Base-by-base conservation (phyloP, 2,888 invertebrate genomes). In the Syritta pipiens region DNA sequence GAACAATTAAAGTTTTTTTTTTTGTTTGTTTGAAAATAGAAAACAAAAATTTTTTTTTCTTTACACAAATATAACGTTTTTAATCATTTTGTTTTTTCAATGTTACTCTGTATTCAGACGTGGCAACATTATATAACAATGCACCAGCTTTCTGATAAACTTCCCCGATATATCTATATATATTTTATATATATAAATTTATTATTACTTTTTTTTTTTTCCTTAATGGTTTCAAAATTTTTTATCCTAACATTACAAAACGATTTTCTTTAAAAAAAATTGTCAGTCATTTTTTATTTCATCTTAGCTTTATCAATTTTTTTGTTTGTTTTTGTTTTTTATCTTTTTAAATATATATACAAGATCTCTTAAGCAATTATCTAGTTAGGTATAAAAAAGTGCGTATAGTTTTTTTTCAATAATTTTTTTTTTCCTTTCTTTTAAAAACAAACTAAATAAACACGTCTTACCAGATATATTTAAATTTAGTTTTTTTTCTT, bases 301-400 rank as follows among this genome's bases (percentile, higher is more conserved):
- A 67, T 71, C 71, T 60, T 77, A 77, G 59, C 71, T 55, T 77
- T 77, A 71, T 71, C 62, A 76, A 60, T 71, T 53, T 60, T n/a
- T 53, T 48, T 65, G 48, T 65, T 67, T 19, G 48, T 53, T 63
- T 59, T 44, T 17, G 28, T 37, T 57, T 14, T 30, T 24, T 14
- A n/a, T n/a, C n/a, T 51, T 32, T 42, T 77, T 72, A 71, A 71
- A 71, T 77, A 71, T 77, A 77, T 77, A 24, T 77, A 77, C 77
- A 77, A 77, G 71, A 71, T 72, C 55, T 79, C 79, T 74, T 79
- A 72, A 62, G 79, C 72, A 79, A 79, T 79, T 79, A 79, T 74
- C 79, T 79, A 79, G 67, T 71, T 79, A 68, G 60, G 62, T 79
- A 68, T 79, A 74, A 74, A 79, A 77, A 79, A 68, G 72, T 74